These are phyloP conservation scores for Clarias magur DNA, from an alignment of 2,113 vertebrate species.

Conservation along the genomic window DNA sequence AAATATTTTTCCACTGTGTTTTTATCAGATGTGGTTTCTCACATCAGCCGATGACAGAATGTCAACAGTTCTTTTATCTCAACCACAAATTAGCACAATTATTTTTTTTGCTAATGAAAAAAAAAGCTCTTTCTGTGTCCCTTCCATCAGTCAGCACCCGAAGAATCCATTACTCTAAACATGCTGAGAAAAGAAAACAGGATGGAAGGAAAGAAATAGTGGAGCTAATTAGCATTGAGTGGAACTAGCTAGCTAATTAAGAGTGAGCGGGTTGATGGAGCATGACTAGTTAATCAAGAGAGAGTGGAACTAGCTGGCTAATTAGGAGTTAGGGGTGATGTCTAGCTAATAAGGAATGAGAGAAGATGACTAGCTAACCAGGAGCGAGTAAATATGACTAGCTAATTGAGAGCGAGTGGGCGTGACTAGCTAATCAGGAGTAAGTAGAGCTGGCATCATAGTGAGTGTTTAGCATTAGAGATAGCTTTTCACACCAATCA, in stretches of 20 bases:
- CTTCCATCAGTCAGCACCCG: constrained; percentile 7
- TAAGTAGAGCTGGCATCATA: not conserved
- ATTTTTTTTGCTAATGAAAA: not conserved
- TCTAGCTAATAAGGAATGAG: too few species aligned
- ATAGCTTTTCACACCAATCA: not conserved
- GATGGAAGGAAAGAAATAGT: not conserved
- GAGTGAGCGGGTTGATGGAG: too few species aligned
- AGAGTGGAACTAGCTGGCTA: too few species aligned
- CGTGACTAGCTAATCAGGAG: not conserved
- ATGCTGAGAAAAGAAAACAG: too few species aligned
- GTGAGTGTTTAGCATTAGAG: not conserved
- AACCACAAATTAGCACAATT: not conserved
- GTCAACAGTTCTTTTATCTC: not conserved
- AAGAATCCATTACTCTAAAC: not conserved
- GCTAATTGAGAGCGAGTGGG: too few species aligned
- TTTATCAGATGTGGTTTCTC: not conserved
- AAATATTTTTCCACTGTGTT: not conserved
- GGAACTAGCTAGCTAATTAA: not conserved
- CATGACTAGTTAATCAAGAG: too few species aligned
- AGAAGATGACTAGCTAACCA: too few species aligned
- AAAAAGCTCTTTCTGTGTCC: constrained; percentile 7
- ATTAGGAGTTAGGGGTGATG: too few species aligned
- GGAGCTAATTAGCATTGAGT: not conserved
- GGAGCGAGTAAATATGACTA: too few species aligned
- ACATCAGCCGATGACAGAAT: not conserved